A percentile compares a stretch with the other conserved stretches of the same genome.
Conservation (phyloP, 1,140 invertebrate genomes). For the Drosophila athabasca region DNA sequence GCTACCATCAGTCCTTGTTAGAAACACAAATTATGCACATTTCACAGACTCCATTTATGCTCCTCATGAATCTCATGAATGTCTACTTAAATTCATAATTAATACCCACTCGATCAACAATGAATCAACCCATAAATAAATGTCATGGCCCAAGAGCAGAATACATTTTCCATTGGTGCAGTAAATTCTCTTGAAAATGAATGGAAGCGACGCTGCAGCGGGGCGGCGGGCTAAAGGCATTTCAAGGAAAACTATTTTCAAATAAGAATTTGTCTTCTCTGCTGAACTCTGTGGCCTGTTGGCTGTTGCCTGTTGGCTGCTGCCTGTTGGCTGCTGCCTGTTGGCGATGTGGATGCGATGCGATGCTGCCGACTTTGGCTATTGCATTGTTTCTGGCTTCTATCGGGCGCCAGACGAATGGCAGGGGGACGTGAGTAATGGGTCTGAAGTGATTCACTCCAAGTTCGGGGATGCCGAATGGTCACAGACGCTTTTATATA, state of each 20-base stretch:
- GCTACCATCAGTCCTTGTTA: too few relatives aligned
- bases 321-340: not conserved
- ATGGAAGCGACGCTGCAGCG: slow-evolving; percentile 4
- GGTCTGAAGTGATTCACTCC: slow-evolving; percentile 41
- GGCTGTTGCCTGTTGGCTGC: too few relatives aligned
- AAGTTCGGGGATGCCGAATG: slow-evolving; percentile 52
- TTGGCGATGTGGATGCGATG: slow-evolving; percentile 2
- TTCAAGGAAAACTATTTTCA: slow-evolving; percentile 63
- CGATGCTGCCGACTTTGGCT: slow-evolving; percentile 4
- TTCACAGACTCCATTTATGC: too few relatives aligned
- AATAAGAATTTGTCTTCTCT: slow-evolving; percentile 39
- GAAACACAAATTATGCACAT: too few relatives aligned
- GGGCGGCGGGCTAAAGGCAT: slow-evolving; percentile 40
- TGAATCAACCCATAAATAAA: slow-evolving; percentile 38
- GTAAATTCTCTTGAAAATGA: slow-evolving; percentile 11
- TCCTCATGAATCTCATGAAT: too few relatives aligned
- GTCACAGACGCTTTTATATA: slow-evolving; percentile 32
- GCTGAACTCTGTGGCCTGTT: slow-evolving; percentile 40
- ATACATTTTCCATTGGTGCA: slow-evolving; percentile 39
- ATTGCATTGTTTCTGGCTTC: slow-evolving; percentile 9
- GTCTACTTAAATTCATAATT: too few relatives aligned
- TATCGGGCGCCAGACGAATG: slow-evolving; percentile 42
- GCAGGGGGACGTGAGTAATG: slow-evolving; percentile 37
- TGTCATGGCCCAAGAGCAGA: slow-evolving; percentile 21
- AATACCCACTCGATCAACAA: slow-evolving; percentile 36